These are phyloP conservation scores for Etia nguti DNA, from an alignment of 2,113 vertebrate genomes.

Conservation along the genomic window DNA sequence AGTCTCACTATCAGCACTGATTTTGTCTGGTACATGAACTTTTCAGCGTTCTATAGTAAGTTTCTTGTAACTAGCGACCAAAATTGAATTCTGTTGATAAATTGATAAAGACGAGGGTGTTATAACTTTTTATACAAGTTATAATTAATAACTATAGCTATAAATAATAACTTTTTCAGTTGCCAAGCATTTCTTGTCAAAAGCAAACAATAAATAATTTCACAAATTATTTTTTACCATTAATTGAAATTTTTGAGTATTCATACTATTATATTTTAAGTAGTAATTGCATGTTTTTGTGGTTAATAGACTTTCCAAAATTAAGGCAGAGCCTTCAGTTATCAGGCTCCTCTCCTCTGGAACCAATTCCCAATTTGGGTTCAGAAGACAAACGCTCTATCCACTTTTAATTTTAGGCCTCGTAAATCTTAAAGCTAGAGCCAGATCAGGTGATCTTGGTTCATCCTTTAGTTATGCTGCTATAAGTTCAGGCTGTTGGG, in stretches of 20 bases:
- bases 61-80: neutral
- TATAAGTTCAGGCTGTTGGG: neutral
- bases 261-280: neutral
- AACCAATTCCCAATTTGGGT: neutral
- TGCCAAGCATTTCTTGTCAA: neutral
- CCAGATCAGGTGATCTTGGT: neutral
- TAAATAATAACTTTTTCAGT: neutral
- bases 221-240: rapidly evolving
- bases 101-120: neutral
- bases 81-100: neutral
- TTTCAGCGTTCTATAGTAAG: neutral
- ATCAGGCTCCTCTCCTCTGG: neutral
- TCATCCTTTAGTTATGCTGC: neutral
- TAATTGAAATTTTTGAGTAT: neutral
- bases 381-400: neutral
- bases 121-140: neutral
- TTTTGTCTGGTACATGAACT: neutral
- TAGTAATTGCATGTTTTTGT: neutral
- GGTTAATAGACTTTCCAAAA: neutral
- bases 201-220: neutral
- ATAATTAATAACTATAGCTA: neutral
- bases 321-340: neutral
- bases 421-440: neutral
- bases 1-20: neutral
- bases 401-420: neutral